These are phyloP conservation scores for Bombylius major DNA, from an alignment of 2,888 invertebrate genomes.

Conservation along the genomic window DNA sequence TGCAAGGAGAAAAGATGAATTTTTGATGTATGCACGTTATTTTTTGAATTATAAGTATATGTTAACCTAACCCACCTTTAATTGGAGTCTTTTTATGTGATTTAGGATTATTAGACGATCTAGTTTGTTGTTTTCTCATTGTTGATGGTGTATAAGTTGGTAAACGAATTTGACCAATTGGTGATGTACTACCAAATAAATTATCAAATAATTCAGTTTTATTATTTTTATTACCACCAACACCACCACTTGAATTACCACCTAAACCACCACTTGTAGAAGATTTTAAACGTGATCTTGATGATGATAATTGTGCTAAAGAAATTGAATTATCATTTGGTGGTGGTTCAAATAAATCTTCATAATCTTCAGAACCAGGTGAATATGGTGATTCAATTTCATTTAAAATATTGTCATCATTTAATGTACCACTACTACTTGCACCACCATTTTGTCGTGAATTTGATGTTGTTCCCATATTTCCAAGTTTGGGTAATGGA, in stretches of 20 bases:
- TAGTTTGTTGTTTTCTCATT: constrained; percentile 10
- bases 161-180: constrained; percentile 25
- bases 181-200: constrained; percentile 46
- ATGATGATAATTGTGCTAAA: constrained; percentile 10
- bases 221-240: constrained; percentile 16
- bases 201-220: constrained; percentile 46
- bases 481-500: constrained; percentile 23
- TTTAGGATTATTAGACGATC: constrained; percentile 17
- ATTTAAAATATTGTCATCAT: constrained; percentile 43
- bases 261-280: background rate
- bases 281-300: constrained; percentile 2
- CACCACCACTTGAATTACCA: constrained; percentile 18
- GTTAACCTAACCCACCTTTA: constrained; percentile 39
- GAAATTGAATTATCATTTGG: constrained; percentile 11
- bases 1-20: no score
- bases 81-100: constrained; percentile 23
- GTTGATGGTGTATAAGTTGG: constrained; percentile 17
- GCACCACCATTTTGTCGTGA: constrained; percentile 18
- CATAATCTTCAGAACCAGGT: constrained; percentile 78
- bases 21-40: background rate
- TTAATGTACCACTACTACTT: constrained; percentile 20
- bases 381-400: constrained; percentile 79
- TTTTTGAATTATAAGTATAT: constrained; percentile 3
- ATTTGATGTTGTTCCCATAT: constrained; percentile 11
- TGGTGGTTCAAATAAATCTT: constrained; percentile 76